These are phyloP conservation scores for Ctenopoma multispine DNA, from an alignment of 2,797 vertebrate species.

Conservation along the genomic window DNA sequence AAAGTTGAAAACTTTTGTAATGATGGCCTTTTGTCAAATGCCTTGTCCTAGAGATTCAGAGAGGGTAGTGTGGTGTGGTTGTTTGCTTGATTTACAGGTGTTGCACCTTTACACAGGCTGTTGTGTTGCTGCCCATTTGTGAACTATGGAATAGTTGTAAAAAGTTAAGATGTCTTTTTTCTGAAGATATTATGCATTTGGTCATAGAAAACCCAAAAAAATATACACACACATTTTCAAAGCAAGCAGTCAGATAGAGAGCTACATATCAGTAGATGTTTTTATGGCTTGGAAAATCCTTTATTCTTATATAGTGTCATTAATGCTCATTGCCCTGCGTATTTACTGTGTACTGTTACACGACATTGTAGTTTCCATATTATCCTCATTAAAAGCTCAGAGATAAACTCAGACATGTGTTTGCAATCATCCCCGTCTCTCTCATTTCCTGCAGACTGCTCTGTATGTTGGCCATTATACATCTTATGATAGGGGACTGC, in stretches of 20 bases:
- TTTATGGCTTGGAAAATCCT: constrained; percentile 16
- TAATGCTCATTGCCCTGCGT: constrained; percentile 29
- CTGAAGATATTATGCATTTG: not conserved
- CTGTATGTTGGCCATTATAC: constrained; percentile 57
- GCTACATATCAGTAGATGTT: constrained; percentile 2
- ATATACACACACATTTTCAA: not conserved
- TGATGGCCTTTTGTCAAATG: no score
- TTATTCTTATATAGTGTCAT: constrained; percentile 16
- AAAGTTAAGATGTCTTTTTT: not conserved
- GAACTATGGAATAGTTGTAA: not conserved
- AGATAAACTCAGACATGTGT: constrained; percentile 78
- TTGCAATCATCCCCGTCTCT: constrained; percentile 69
- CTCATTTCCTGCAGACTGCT: constrained; percentile 67
- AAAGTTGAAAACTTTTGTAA: no score
- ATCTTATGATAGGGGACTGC: constrained; percentile 47
- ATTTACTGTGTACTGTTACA: constrained; percentile 65
- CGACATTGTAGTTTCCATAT: constrained; percentile 63
- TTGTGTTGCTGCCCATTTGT: no score
- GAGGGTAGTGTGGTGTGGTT: no score
- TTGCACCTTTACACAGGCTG: no score
- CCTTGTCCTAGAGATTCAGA: no score
- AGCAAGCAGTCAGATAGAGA: constrained; percentile 12
- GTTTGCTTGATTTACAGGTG: no score
- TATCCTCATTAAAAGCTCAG: constrained; percentile 65
- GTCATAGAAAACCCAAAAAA: no score